Percentiles rank a stretch among this genome's conserved stretches.
Evolutionary conservation across 2,113 vertebrate genomes (phyloP).

Genomic region (Bubo blakistoni): DNA sequence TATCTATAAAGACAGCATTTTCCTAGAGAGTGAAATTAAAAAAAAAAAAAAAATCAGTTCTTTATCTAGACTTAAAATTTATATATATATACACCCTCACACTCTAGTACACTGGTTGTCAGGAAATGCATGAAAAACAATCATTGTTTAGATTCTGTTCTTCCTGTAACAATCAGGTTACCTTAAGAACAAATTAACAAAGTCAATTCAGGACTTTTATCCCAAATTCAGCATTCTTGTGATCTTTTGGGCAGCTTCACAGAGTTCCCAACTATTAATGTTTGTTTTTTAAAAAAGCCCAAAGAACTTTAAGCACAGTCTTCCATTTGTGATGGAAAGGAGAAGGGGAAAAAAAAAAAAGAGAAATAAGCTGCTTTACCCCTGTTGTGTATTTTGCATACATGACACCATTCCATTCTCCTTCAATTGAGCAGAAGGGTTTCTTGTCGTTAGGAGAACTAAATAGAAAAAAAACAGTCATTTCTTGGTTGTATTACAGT

Average conservation of each 20-base stretch:
- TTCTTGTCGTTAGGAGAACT: conserved; percentile 97
- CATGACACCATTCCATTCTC: conserved; percentile 99
- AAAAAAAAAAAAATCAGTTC: background rate
- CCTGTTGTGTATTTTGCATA: conserved; percentile 90
- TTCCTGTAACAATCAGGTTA: background rate
- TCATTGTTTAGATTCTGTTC: background rate
- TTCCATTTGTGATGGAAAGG: background rate
- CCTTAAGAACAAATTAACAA: background rate
- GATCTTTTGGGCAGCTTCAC: background rate
- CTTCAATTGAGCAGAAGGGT: conserved; percentile 93
- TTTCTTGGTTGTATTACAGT: background rate
- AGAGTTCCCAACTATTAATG: background rate
- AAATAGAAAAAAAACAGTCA: conserved; percentile 42
- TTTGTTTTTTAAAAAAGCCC: background rate
- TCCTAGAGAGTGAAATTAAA: conserved; percentile 74
- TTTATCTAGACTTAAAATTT: background rate
- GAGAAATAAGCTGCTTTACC: conserved; percentile 73
- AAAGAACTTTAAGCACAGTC: background rate
- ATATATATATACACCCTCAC: background rate
- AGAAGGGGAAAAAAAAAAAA: too few species aligned
- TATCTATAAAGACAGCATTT: conserved; percentile 94
- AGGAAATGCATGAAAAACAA: background rate
- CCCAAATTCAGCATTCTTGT: background rate
- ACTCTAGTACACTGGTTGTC: background rate
- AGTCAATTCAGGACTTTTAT: background rate